Evolutionary conservation across 2,113 vertebrate species (phyloP), one percentile per base, ranked within the genome.

Genomic region (Daboia siamensis): DNA sequence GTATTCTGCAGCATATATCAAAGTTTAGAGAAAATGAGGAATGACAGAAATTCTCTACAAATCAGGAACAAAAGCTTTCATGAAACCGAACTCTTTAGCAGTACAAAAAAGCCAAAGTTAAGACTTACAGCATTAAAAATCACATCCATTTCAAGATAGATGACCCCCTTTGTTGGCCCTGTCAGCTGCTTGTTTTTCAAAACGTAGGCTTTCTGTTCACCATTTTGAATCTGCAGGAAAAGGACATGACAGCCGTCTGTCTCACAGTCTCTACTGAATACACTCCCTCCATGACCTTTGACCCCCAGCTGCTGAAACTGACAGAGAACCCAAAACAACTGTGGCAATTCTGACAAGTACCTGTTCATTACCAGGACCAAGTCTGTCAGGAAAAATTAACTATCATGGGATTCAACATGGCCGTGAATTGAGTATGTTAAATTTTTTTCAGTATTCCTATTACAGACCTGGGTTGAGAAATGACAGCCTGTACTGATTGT

Each of bases 121-220:
- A 98, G 98, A 99, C 99, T 99, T 99, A 99, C 99, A 98, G 99
- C 98, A 98, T 99, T 99, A 99, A 99, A 99, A 99, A 99, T 99
- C 98, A 99, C 99, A 98, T 99, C 99, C 99, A 99, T 99, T 99
- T 99, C 99, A 98, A 99, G 99, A 98, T 99, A 99, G 99, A 99
- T 99, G 99, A 99, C 99, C 99, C 99, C 99, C 98, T 99, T 99
- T 98, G 99, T 99, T 99, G 99, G 98, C 98, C 99, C 99, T 99
- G 99, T 99, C 99, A 99, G 98, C 98, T 99, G 98, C 99, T 99
- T 99, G 99, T 99, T 99, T 99, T 99, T 99, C 99, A 99, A 99
- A 98, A 98, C 98, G 98, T 99, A 99, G 98, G 99, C 99, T 99
- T 99, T 99, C 98, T 99, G 98, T 98, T 99, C 99, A 98, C 99